Evolutionary conservation across 2,113 vertebrate genomes (phyloP), one percentile per base, ranked within the genome.

Genomic region (Channa argus): DNA sequence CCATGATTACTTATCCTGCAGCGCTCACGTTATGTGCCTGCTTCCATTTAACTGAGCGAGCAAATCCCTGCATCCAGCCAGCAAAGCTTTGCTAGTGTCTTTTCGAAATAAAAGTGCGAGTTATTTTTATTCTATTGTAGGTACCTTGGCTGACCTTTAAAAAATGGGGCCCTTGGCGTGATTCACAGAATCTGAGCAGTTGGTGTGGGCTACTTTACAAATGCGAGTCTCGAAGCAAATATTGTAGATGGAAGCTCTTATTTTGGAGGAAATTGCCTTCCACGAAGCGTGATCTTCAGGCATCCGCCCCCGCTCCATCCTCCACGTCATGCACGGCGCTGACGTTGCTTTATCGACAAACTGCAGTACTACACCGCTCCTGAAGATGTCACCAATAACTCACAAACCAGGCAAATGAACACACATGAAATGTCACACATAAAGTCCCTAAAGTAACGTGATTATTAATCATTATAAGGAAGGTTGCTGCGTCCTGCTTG

Each of bases 31-130:
- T 77, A 47, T 68, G 37, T 60, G 50, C 5, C 75, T 54, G 80
- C 77, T 56, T 55, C 49, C 54, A 83, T 78, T 34, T 44, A 77
- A 58, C 51, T 80, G 55, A 46, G 62, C 45, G 53, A 81, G 81
- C 88, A 92, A 91, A 90, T 86, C 90, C 88, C 79, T 82, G 89
- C 86, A 90, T 89, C 88, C 68, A 84, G 66, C 80, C 59, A 50
- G 82, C 79, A 15, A 54, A 71, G 85, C 61, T 84, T 87, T 79
- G 62, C 24, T 9, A 13, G 39, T 38, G 8, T 38, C 68, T 8
- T 64, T 93, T 92, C 91, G 52, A 79, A 88, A 82, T 90, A 92
- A 93, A 69, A 37, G 36, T 6, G 10, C 8, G 0, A 0, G 3
- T 3, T 4, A 6, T 71, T 53, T 68, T 55, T 46, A 10, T 43